These are phyloP conservation scores for Ptychobarbus kaznakovi DNA, from an alignment of 2,797 vertebrate species.

Conservation along the genomic window DNA sequence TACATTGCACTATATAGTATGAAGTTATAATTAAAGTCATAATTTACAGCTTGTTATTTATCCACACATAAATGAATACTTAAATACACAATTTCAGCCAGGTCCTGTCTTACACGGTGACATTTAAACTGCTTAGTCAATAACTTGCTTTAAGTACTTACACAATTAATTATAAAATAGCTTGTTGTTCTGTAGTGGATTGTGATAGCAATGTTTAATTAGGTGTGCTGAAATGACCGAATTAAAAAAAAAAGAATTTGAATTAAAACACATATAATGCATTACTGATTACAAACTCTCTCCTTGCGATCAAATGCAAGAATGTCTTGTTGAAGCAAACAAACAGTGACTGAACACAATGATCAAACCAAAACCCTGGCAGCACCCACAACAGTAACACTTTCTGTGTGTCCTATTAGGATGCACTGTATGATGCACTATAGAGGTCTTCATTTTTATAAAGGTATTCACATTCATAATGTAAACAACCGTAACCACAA, in stretches of 20 bases:
- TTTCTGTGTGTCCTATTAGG: not conserved
- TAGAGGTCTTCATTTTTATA: slow-evolving; percentile 5
- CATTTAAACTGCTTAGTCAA: not conserved
- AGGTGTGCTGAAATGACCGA: slow-evolving; percentile 5
- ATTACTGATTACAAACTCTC: slow-evolving; percentile 7
- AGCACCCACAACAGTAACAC: not conserved
- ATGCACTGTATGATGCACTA: not conserved
- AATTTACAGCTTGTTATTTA: slow-evolving; percentile 14
- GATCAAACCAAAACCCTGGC: not conserved
- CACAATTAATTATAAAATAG: not conserved
- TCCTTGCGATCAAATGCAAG: not conserved
- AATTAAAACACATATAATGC: slow-evolving; percentile 28
- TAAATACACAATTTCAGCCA: slow-evolving; percentile 6
- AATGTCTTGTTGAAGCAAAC: slow-evolving; percentile 1
- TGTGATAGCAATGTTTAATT: slow-evolving; percentile 6
- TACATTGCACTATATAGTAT: not conserved
- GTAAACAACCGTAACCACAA: not conserved
- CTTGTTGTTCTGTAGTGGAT: not conserved
- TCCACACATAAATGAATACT: not conserved
- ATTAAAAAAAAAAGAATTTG: not conserved
- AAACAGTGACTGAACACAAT: not conserved
- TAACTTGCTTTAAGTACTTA: not conserved
- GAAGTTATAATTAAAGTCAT: not conserved
- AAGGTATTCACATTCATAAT: not conserved
- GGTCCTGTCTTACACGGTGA: not conserved